Percentiles rank a stretch among this genome's conserved stretches.
Evolutionary conservation across 2,797 vertebrate species (phyloP).

Genomic region (Enteromius paludinosus): DNA sequence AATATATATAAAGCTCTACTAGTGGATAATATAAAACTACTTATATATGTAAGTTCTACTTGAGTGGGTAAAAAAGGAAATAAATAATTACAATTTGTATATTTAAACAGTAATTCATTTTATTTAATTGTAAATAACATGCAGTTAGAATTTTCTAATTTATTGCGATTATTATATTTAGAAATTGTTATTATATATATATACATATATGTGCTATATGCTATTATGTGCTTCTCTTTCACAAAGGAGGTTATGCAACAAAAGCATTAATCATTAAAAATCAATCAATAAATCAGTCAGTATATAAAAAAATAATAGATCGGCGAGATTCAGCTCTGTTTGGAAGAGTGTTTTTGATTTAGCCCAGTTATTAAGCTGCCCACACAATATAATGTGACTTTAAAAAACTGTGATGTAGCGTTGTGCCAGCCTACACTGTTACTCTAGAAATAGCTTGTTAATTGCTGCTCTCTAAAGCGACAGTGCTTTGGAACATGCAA

Average conservation of each 20-base stretch:
- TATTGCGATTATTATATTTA: no score
- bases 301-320: not conserved
- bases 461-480: slow-evolving; percentile 2
- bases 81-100: no score
- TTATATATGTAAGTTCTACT: no score
- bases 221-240: not conserved
- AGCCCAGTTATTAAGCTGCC: slow-evolving; percentile 1
- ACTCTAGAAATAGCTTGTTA: slow-evolving; percentile 3
- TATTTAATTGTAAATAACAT: not conserved
- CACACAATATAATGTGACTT: not conserved
- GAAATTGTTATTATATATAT: not conserved
- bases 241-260: not conserved
- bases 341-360: slow-evolving; percentile 13
- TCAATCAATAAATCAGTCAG: not conserved
- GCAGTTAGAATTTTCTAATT: no score
- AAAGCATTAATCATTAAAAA: not conserved
- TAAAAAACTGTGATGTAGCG: not conserved
- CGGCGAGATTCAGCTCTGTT: not conserved
- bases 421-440: not conserved
- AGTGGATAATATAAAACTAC: not conserved
- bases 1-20: not conserved
- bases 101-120: not conserved
- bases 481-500: not conserved
- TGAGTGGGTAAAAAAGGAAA: no score
- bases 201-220: not conserved